These are phyloP conservation scores for Drosophila percnosoma DNA, from an alignment of 2,888 invertebrate species.

Conservation along the genomic window DNA sequence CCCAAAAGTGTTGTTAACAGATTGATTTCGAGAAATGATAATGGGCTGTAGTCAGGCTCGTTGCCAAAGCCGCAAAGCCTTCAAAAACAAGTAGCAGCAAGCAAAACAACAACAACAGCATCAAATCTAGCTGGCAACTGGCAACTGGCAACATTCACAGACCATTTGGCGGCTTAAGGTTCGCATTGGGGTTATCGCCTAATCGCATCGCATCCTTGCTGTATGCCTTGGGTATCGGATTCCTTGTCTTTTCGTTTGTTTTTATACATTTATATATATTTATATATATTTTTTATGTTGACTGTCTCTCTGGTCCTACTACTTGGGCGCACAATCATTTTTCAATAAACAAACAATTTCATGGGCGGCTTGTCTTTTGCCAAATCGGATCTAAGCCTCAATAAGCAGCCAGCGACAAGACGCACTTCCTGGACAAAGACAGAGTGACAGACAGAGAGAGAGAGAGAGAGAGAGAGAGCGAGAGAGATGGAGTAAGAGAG, in stretches of 20 bases:
- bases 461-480: neutral
- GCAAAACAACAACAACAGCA: conserved; percentile 26
- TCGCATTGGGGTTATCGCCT: conserved; percentile 78
- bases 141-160: conserved; percentile 74
- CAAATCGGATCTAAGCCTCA: conserved; percentile 81
- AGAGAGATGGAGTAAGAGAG: neutral
- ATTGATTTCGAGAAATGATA: conserved; percentile 79
- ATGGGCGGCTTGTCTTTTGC: conserved; percentile 76
- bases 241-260: conserved; percentile 51
- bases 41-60: conserved; percentile 61
- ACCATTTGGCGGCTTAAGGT: conserved; percentile 80
- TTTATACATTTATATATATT: conserved; percentile 15
- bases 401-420: conserved; percentile 79
- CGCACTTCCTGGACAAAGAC: conserved; percentile 65
- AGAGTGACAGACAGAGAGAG: neutral
- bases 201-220: conserved; percentile 66
- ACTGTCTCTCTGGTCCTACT: conserved; percentile 30
- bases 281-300: conserved; percentile 33
- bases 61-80: conserved; percentile 70
- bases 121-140: conserved; percentile 35
- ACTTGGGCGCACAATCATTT: conserved; percentile 69
- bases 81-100: conserved; percentile 42
- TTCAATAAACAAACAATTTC: conserved; percentile 81
- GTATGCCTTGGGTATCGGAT: conserved; percentile 48
- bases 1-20: conserved; percentile 79